Conservation (phyloP, 2,113 vertebrate genomes). For the Pycnonotus jocosus region DNA sequence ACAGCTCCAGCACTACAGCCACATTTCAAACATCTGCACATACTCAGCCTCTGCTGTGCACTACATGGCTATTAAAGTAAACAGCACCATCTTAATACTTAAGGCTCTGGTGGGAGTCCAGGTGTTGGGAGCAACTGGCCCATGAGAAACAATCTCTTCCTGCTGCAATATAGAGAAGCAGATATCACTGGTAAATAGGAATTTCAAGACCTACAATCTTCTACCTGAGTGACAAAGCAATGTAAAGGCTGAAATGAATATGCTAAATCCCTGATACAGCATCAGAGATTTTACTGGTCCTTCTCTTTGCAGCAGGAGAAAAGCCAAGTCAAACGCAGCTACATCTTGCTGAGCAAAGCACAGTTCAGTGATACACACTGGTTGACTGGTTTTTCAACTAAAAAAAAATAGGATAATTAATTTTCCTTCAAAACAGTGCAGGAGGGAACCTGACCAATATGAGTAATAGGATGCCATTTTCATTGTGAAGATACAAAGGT, state of each 20-base stretch:
- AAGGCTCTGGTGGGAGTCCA: not conserved
- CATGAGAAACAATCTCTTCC: not conserved
- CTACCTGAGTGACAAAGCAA: not conserved
- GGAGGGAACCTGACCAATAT: not conserved
- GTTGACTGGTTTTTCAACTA: not conserved
- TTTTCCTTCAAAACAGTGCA: not conserved
- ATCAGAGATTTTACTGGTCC: not conserved
- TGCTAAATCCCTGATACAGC: not conserved
- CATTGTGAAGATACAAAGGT: not conserved
- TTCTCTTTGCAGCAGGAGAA: not conserved
- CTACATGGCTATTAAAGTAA: not conserved
- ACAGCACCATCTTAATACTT: not conserved
- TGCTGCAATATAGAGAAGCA: not conserved
- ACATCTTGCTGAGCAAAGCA: not conserved
- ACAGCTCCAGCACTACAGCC: not conserved
- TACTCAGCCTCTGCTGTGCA: not conserved
- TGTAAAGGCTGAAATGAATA: not conserved
- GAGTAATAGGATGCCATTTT: not conserved
- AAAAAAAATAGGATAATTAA: not conserved
- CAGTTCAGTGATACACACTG: not conserved
- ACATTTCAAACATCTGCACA: not conserved
- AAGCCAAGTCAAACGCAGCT: not conserved
- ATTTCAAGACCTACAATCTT: not conserved
- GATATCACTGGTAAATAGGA: not conserved
- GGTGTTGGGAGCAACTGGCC: not conserved